Percentiles rank a stretch among this genome's conserved stretches.
These are phyloP conservation scores for Cerceris rybyensis DNA, from an alignment of 2,888 invertebrate species.

Conservation along the genomic window DNA sequence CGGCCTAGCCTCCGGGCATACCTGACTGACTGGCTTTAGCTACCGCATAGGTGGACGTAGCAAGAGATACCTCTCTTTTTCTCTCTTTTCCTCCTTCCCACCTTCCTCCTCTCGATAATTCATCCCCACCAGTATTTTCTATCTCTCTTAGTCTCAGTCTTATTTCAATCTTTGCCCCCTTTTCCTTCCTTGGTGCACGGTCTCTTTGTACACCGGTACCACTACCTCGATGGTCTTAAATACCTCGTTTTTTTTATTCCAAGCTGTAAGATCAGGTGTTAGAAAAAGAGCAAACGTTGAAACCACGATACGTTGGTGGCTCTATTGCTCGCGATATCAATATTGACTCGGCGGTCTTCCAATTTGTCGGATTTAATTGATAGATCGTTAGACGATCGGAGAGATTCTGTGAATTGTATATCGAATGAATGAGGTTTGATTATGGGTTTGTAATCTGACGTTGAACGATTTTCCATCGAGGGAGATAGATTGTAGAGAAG, in stretches of 20 bases:
- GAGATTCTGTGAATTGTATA: background rate
- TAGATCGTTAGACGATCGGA: conserved; percentile 14
- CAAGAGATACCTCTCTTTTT: conserved; percentile 42
- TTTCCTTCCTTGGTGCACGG: conserved; percentile 40
- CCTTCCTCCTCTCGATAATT: conserved; percentile 50
- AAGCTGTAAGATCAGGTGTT: conserved; percentile 1
- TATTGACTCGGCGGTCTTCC: background rate
- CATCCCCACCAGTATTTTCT: conserved; percentile 36
- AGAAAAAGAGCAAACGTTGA: background rate
- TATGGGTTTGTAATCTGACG: background rate
- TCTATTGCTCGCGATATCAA: conserved; percentile 3
- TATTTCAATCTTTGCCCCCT: conserved; percentile 30
- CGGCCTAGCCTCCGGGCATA: conserved; percentile 79
- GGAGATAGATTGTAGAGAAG: no score
- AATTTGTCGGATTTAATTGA: conserved; percentile 44
- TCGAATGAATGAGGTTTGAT: no score
- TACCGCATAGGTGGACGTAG: conserved; percentile 66
- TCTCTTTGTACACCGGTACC: conserved; percentile 49
- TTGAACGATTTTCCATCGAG: background rate
- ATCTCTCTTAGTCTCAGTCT: conserved; percentile 52
- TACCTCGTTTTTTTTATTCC: conserved; percentile 8
- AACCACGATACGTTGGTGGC: background rate
- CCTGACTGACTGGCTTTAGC: conserved; percentile 78
- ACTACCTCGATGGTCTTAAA: conserved; percentile 44
- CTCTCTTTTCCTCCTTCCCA: conserved; percentile 36